These are phyloP conservation scores for Etia nguti DNA, from an alignment of 2,113 vertebrate genomes.

Conservation along the genomic window DNA sequence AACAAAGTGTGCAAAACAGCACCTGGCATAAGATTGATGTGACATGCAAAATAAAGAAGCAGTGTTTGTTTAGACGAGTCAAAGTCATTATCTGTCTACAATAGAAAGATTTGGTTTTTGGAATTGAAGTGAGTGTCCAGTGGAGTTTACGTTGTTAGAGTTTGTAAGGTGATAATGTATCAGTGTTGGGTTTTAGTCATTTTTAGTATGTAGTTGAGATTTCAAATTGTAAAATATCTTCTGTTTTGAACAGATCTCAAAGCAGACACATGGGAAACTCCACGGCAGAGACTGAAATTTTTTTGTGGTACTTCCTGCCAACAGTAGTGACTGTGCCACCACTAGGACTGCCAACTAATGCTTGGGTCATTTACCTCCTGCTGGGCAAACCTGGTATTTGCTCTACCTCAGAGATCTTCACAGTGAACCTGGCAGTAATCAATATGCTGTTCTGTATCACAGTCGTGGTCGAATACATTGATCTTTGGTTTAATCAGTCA, in stretches of 20 bases:
- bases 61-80: background rate
- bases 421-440: background rate
- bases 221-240: background rate
- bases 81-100: background rate
- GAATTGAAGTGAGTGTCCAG: fast-evolving
- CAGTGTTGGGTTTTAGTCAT: background rate
- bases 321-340: background rate
- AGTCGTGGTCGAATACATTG: background rate
- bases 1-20: background rate
- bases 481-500: background rate
- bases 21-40: background rate
- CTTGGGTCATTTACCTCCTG: background rate
- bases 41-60: background rate
- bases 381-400: background rate
- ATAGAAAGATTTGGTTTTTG: background rate
- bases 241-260: background rate
- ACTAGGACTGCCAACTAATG: background rate
- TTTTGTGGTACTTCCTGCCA: background rate
- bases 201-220: background rate
- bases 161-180: background rate
- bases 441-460: background rate
- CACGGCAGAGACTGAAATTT: fast-evolving
- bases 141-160: background rate
- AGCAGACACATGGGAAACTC: background rate
- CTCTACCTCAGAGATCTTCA: background rate